Conservation (phyloP, 2,888 invertebrate genomes). For the Caenorhabditis virilis region DNA sequence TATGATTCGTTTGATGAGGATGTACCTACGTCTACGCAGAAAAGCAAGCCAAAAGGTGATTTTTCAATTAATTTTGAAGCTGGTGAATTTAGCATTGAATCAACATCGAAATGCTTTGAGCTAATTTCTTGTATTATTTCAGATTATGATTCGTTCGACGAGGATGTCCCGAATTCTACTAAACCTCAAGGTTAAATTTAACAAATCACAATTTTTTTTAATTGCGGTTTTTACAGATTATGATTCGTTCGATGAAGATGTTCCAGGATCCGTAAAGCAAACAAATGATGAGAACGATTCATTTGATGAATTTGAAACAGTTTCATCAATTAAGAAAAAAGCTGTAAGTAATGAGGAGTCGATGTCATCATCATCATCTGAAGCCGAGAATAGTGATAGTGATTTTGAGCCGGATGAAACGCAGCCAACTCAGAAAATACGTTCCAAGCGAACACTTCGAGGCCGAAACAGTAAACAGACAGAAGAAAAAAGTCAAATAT, state of each 20-base stretch:
- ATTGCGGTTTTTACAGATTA: constrained; percentile 11
- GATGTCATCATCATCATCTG: constrained; percentile 15
- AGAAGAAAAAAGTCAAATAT: neutral
- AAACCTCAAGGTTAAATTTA: too few relatives aligned
- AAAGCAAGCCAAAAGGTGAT: too few relatives aligned
- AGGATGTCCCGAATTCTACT: too few relatives aligned
- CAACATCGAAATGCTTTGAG: too few relatives aligned
- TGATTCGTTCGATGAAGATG: constrained; percentile 29
- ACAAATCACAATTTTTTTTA: too few relatives aligned
- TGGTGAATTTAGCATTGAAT: too few relatives aligned
- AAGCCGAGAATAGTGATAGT: constrained; percentile 12
- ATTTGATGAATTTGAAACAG: too few relatives aligned
- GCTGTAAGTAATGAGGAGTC: neutral
- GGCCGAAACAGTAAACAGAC: neutral
- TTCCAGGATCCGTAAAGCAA: constrained; percentile 4
- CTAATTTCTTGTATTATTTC: too few relatives aligned
- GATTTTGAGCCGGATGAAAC: constrained; percentile 8
- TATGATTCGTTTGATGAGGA: constrained; percentile 11
- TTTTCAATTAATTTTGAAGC: too few relatives aligned
- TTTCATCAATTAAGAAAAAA: too few relatives aligned
- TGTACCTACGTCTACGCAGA: too few relatives aligned
- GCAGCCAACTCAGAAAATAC: neutral
- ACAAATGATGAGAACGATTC: neutral
- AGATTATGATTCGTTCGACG: too few relatives aligned
- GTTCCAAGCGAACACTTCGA: neutral